phyloP scores from a whole-genome alignment of 1,140 invertebrate genomes.

The Pygmarrhopalites habei region DNA sequence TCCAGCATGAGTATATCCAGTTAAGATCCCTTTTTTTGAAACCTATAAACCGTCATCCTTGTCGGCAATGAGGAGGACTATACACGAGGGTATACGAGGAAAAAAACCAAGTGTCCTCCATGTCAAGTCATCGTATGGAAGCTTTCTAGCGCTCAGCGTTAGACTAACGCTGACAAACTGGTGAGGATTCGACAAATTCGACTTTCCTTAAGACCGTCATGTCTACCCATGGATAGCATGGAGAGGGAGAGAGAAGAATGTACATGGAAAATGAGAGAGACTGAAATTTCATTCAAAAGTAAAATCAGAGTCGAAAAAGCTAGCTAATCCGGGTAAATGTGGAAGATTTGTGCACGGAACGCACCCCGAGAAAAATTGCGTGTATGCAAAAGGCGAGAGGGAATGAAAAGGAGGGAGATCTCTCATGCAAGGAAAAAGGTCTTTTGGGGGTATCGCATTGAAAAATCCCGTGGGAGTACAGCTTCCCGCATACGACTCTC shows the following conservation, averaged over 20 bases:
- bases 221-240: no score
- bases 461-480: slow-evolving; percentile 25
- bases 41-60: background rate
- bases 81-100: background rate
- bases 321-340: slow-evolving; percentile 6
- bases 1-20: background rate
- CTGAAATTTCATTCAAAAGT: slow-evolving; percentile 11
- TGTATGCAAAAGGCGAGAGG: slow-evolving; percentile 9
- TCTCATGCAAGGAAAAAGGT: slow-evolving; percentile 36
- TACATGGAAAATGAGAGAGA: background rate
- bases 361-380: slow-evolving; percentile 13
- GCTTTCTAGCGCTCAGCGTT: no score
- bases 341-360: slow-evolving; percentile 6
- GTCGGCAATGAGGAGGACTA: background rate
- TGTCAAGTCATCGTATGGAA: background rate
- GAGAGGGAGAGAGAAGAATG: no score
- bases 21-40: no score
- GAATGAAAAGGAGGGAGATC: slow-evolving; percentile 7
- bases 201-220: no score
- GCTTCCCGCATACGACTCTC: slow-evolving; percentile 15
- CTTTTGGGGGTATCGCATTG: slow-evolving; percentile 29
- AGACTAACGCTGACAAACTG: slow-evolving; percentile 7
- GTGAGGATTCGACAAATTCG: slow-evolving; percentile 10
- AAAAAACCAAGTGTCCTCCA: background rate
- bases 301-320: slow-evolving; percentile 11